Base-by-base conservation (phyloP, 2,113 vertebrate species). In the Pundamilia nyererei region DNA sequence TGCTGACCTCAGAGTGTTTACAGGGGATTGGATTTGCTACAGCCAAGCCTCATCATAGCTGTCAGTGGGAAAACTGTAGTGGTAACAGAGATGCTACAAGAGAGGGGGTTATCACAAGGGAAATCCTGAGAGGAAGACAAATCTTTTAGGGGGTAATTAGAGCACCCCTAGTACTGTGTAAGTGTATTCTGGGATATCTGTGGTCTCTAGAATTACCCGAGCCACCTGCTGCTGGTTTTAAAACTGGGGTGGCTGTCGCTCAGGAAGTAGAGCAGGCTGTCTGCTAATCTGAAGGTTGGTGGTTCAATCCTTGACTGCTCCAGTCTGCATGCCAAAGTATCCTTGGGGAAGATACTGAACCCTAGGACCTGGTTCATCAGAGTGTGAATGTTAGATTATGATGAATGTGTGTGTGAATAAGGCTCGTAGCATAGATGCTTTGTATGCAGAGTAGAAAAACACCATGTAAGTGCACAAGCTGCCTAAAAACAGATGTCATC, bases 111-210 rank as follows among this genome's bases (percentile, higher is more conserved):
- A 65, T 60, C 88, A 65, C 85, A 4, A 1, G 87, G 82, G 91
- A 79, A n/a, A 77, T 53, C 62, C 87, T 75, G 26, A 81, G 72
- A 86, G 85, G 75, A 31, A 77, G 86, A 91, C 86, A 26, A n/a
- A 84, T 83, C 79, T 29, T 86, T 90, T 49, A 82, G 84, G 77
- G 45, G n/a, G 60, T 89, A 86, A 91, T 86, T 40, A 84, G 60
- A 65, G 70, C 72, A 47, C 19, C 54, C 80, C 49, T 19, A 24
- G 49, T 56, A 55, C 55, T 24, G 38, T 35, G 65, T 49, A 77
- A 91, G 2, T 5, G 47, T 82, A 86, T 81, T 29, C 58, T 21
- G 86, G 80, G 83, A 77, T 9, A 24, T 82, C 38, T 42, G 79
- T 11, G 54, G 80, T 60, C 62, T 80, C 87, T 53, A 14, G 65